Percentiles rank a stretch among this genome's conserved stretches.
Evolutionary conservation across 2,113 vertebrate species (phyloP).

Genomic region (Halcyon malimbica): DNA sequence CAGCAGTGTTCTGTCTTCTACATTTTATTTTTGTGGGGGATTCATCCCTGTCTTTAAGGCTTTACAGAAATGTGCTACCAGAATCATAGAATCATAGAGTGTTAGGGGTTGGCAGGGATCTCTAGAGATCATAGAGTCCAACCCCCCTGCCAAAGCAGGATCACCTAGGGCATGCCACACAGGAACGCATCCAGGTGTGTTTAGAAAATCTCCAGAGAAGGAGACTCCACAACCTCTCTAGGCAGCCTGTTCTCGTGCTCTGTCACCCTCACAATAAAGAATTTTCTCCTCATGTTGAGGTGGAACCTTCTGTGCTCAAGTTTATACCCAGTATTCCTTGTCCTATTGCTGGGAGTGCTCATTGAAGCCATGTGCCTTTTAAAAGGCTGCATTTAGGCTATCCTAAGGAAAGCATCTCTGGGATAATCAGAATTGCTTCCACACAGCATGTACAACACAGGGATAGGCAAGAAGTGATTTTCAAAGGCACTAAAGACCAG

Average conservation of each 20-base stretch:
- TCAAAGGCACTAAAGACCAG: neutral
- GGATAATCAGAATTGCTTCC: neutral
- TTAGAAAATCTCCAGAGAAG: too few species aligned
- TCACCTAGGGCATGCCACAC: too few species aligned
- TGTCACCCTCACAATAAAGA: too few species aligned
- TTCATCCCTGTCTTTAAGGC: neutral
- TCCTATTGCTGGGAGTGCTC: neutral
- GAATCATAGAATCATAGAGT: neutral
- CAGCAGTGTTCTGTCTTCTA: neutral
- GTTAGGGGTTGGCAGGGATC: too few species aligned
- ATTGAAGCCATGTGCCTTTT: neutral
- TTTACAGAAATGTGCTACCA: neutral
- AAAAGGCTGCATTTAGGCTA: neutral
- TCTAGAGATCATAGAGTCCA: too few species aligned
- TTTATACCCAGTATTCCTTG: too few species aligned
- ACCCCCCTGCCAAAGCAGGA: too few species aligned
- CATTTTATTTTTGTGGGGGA: neutral
- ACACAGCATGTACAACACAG: rapidly evolving
- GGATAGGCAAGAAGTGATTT: neutral
- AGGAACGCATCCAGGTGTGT: too few species aligned
- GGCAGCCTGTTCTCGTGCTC: too few species aligned
- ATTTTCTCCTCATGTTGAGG: too few species aligned
- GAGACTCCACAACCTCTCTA: too few species aligned
- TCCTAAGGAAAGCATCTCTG: neutral
- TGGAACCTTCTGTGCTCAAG: too few species aligned